Percentiles rank a stretch among this genome's conserved stretches.
Conservation (phyloP, 1,140 invertebrate species). For the Lordiphosa collinella region DNA sequence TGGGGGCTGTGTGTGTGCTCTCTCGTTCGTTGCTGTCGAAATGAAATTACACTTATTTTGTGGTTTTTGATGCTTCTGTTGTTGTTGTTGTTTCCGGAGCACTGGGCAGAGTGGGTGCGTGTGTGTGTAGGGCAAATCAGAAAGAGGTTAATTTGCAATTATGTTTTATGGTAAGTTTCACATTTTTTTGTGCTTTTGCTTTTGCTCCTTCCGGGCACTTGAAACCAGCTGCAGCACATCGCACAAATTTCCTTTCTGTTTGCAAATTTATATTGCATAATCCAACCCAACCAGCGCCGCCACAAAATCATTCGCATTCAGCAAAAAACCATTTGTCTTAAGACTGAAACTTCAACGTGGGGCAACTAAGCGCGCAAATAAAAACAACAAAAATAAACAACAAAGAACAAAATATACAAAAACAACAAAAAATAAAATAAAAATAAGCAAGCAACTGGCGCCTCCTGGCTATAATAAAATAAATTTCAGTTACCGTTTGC, state of each 20-base stretch:
- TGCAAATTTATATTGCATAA: constrained; percentile 44
- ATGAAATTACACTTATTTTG: constrained; percentile 5
- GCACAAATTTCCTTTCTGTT: constrained; percentile 19
- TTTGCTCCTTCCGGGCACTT: constrained; percentile 24
- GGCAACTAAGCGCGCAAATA: constrained; percentile 4
- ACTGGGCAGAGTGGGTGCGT: background rate
- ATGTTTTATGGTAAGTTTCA: constrained; percentile 31
- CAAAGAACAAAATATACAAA: too few species aligned
- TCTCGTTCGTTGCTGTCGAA: constrained; percentile 2
- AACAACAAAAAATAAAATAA: constrained; percentile 9
- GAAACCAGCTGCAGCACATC: constrained; percentile 49
- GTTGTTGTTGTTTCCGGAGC: background rate
- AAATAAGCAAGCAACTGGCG: constrained; percentile 23
- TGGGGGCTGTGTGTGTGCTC: background rate
- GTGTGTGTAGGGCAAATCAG: constrained; percentile 34
- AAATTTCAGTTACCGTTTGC: constrained; percentile 55
- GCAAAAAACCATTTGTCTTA: constrained; percentile 11
- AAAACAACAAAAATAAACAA: constrained; percentile 16
- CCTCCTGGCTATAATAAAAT: constrained; percentile 59
- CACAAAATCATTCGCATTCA: background rate
- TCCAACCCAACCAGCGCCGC: background rate
- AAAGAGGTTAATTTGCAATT: constrained; percentile 53
- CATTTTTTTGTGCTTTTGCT: background rate
- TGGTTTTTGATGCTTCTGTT: constrained; percentile 1
- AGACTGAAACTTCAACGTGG: constrained; percentile 2